Evolutionary conservation across 2,888 invertebrate species (phyloP), one percentile per base, ranked within the genome.

Genomic region (Notodonta ziczac): DNA sequence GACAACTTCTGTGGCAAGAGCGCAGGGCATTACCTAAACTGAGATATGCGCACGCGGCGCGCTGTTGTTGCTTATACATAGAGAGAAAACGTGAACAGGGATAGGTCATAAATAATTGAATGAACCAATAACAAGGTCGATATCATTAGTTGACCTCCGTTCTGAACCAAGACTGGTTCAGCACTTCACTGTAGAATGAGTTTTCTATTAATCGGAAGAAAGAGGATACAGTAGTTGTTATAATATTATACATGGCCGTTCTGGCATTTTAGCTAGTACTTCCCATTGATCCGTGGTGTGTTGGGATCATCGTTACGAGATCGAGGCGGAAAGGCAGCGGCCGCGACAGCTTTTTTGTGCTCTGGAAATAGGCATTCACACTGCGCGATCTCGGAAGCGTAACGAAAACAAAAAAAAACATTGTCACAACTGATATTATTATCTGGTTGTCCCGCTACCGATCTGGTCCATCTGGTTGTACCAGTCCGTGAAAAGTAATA

Each of bases 341-440:
- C 46, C 16, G 44, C 46, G 59, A 56, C 55, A 8, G 7, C 51
- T 67, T 80, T 77, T 78, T 80, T 78, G 69, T 70, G 66, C 63
- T 58, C 62, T 68, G 63, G 59, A 75, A 76, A 67, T 67, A 76
- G 65, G 39, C 60, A 66, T 69, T 65, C 55, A 64, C 58, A 53
- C 74, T 69, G 70, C 75, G 75, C 76, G 77, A 80, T 66, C 65
- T 70, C 67, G 60, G 57, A 58, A 70, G 62, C 59, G 48, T 67
- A 55, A 70, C 52, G 52, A 69, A 70, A 64, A 52, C 63, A 58
- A 63, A 63, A 46, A 42, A 56, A 57, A 59, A 53, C 24, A 24
- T 24, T 2, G 24, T n/a, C 24, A 56, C 39, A 52, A 40, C 13
- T 58, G 52, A 44, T 24, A 42, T 42, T n/a, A n/a, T 42, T 52